phyloP scores from a whole-genome alignment of 2,888 invertebrate species.

The Taphrorychus bicolor region DNA sequence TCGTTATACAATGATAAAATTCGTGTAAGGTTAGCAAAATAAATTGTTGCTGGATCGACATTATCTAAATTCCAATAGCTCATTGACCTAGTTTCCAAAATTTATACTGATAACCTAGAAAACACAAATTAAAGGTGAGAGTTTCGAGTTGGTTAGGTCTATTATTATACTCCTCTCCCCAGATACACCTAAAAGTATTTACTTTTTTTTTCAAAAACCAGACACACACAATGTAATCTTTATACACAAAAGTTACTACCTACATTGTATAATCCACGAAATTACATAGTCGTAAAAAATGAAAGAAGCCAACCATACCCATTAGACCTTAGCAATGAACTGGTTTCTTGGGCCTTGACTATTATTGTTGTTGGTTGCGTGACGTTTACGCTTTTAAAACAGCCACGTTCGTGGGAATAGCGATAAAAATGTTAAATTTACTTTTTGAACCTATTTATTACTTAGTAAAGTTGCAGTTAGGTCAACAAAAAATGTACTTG shows the following conservation, averaged over 20 bases:
- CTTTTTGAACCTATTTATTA: not conserved
- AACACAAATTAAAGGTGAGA: not conserved
- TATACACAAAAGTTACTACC: slow-evolving; percentile 13
- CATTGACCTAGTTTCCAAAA: slow-evolving; percentile 13
- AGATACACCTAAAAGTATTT: not conserved
- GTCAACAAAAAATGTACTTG: too few relatives aligned
- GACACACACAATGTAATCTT: slow-evolving; percentile 9
- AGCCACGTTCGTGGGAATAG: slow-evolving; percentile 35
- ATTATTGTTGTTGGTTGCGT: slow-evolving; percentile 32
- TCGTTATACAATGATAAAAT: slow-evolving; percentile 16
- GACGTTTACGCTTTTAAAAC: slow-evolving; percentile 30
- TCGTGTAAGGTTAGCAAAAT: slow-evolving; percentile 9
- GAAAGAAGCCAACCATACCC: slow-evolving; percentile 29
- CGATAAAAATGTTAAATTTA: slow-evolving; percentile 12
- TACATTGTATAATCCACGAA: slow-evolving; percentile 29
- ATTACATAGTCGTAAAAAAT: slow-evolving; percentile 34
- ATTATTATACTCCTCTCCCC: not conserved
- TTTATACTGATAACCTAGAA: not conserved
- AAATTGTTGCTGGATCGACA: slow-evolving; percentile 7
- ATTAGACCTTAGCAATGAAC: slow-evolving; percentile 39
- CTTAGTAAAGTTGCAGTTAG: not conserved
- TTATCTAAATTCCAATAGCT: slow-evolving; percentile 13
- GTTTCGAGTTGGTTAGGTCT: not conserved
- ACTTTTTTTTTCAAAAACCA: not conserved
- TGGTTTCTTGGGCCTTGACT: slow-evolving; percentile 37